Base-by-base conservation (phyloP, 2,797 vertebrate species). In the Galago senegalensis region DNA sequence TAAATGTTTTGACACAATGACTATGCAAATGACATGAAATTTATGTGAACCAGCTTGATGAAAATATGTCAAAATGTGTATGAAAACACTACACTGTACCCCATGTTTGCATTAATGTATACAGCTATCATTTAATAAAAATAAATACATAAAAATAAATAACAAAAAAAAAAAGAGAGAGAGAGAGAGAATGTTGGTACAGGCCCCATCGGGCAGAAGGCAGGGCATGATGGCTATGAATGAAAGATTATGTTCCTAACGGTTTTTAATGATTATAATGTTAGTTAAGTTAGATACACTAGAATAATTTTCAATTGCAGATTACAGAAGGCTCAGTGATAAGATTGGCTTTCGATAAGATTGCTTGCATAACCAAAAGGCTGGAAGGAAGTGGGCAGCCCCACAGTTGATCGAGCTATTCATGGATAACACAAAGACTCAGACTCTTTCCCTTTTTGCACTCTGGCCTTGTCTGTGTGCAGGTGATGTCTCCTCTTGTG, bases 221-320 rank as follows among this genome's bases (percentile, higher is more conserved):
- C 20, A 23, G 43, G 16, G 16, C 9, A 29, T 1, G 5, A 31
- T 20, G 7, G n/a, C 25, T 80, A 0, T 87, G 69, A 88, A 83
- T 83, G 60, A 81, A 73, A 86, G 18, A 2, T 69, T 43, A 2
- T 63, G 27, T 69, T 72, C 65, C 37, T 73, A 75, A 76, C n/a
- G 95, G 13, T 3, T 75, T 95, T 95, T 61, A 65, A 3, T 89
- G 82, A 40, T 27, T 63, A 18, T 25, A 67, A 65, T 91, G 91
- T 91, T 40, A 94, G 58, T 84, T 86, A 73, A 31, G 46, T 63
- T 69, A 37, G 10, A 65, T 80, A 93, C 83, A 37, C 91, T 96
- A 83, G n/a, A 80, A 84, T 93, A 89, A 82, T 69, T 95, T 92
- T 84, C 89, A 96, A 14, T 29, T 94, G 58, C 75, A 87, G 29